Base-by-base conservation (phyloP, 64 coral and sea anemone genomes). In the Stichodactyla mertensii region DNA sequence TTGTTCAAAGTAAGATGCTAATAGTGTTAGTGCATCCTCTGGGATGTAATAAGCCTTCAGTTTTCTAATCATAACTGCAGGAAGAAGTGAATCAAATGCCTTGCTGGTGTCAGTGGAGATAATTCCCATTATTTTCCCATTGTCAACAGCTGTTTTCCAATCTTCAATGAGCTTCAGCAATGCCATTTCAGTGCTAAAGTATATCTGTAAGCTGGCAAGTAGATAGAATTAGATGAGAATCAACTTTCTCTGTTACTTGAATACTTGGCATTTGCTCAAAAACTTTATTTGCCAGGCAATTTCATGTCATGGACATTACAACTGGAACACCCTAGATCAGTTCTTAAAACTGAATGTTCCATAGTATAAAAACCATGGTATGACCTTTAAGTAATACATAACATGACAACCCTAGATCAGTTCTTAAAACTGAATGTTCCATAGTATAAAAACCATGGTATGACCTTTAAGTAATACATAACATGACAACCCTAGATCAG, bases 31-130 rank as follows among this genome's bases (percentile, higher is more conserved):
- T 10, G 77, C 52, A 36, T 82, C 36, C 14, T 88, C 77, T 4
- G 7, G n/a, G 27, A 88, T 55, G 36, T 52, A 53, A 57, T 83
- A 88, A 54, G 87, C 87, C 36, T 64, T 64, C 19, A 88, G 28
- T 82, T 83, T 88, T 51, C 27, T 52, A 56, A 85, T 16, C 31
- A 85, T 54, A 2, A 89, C 60, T 57, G 61, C 16, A 26, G 55
- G 87, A 80, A 57, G 77, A 18, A 88, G 61, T 10, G 55, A 88
- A 53, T 82, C 87, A 59, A 88, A 88, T 82, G 57, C 57, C 14
- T 58, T 58, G 57, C 57, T 58, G 8, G 14, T 58, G 14, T 58
- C 57, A 58, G 57, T 55, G 13, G 54, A 61, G 19, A 88, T 4
- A 19, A 88, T 51, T 16, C 24, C 55, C 55, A 59, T 5, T 27